Evolutionary conservation across 2,888 invertebrate species (phyloP), one percentile per base, ranked within the genome.

Genomic region (Lypha dubia): DNA sequence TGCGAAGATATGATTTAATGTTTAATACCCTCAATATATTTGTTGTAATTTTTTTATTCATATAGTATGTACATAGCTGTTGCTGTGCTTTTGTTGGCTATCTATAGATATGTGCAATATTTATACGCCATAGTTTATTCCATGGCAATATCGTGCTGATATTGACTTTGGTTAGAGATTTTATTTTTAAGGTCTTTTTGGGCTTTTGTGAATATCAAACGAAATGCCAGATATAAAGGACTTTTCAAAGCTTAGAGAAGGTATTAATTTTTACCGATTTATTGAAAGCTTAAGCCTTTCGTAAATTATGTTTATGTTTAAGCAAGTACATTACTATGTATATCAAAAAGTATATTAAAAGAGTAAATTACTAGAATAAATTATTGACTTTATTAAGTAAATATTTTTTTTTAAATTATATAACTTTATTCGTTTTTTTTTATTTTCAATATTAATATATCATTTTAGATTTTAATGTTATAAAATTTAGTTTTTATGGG

Each of bases 221-320:
- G 46, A 51, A 67, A 56, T 46, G 65, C 20, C 24, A 67, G 24
- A 28, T 38, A 74, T 44, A 62, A 68, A 58, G 44, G 70, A 74
- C 56, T 82, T 65, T 79, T 17, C 17, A 58, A 73, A 70, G 79
- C 74, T 75, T 75, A 79, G 62, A 60, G 32, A 74, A 70, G 53
- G 77, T 83, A 86, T 85, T 86, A 79, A 79, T 75, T 79, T 80
- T 81, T 81, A 74, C 44, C 67, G 80, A 87, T 85, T 84, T 85
- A 87, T 86, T 85, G 86, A 86, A 87, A 82, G 75, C 70, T 63
- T 76, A 76, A 75, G 70, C 63, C 63, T 58, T 49, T 24, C 28
- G 38, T 51, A 53, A 77, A 49, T 70, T 70, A 62, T 77, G 41
- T 46, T 60, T 22, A 49, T 46, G 22, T 6, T 15, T 22, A 60